Evolutionary conservation across 2,113 vertebrate species (phyloP).

Genomic region (Agapornis roseicollis): DNA sequence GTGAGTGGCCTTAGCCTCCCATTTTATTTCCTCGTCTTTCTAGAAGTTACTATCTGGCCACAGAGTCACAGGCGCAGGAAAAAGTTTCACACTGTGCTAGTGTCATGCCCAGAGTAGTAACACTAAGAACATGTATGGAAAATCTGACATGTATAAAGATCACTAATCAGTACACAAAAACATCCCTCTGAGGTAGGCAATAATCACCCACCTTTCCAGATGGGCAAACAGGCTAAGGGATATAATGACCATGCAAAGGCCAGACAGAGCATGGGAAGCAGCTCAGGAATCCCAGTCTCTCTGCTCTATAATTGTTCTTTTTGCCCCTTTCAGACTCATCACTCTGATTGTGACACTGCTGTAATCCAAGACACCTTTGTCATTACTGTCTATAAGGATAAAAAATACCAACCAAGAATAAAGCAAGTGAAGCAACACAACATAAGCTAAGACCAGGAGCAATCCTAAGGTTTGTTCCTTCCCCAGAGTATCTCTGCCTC

Average conservation of each 20-base stretch:
- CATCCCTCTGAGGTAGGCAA: slow-evolving; percentile 49
- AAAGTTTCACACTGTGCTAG: background rate
- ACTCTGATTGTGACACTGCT: background rate
- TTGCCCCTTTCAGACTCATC: background rate
- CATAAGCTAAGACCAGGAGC: background rate
- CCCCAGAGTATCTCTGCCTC: background rate
- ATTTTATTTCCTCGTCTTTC: background rate
- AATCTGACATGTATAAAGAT: background rate
- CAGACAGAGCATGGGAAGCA: background rate
- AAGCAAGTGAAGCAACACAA: background rate
- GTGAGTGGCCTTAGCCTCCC: background rate
- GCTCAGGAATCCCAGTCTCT: background rate
- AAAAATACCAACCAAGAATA: background rate
- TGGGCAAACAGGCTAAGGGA: slow-evolving; percentile 19
- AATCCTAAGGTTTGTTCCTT: background rate
- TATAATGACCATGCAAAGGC: background rate
- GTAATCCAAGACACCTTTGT: background rate
- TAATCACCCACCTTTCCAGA: slow-evolving; percentile 9
- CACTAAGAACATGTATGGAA: background rate
- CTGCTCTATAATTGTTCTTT: background rate
- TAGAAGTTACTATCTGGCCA: background rate
- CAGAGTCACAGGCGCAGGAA: background rate
- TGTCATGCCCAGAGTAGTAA: background rate
- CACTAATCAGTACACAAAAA: background rate
- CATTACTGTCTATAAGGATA: background rate